phyloP scores from a whole-genome alignment of 2,888 invertebrate species.

The Pediacus dermestoides region DNA sequence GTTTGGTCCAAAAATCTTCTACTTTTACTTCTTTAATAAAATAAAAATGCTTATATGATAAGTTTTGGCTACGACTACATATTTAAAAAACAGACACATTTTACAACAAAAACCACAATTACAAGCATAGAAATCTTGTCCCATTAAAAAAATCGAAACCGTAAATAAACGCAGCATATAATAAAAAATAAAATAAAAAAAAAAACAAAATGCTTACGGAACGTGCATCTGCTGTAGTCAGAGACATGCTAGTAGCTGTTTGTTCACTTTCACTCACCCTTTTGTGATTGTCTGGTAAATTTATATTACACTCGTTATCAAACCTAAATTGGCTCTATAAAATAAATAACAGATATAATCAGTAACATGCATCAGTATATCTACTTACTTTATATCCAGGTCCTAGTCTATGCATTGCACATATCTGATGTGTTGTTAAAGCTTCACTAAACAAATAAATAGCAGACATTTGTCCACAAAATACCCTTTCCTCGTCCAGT shows the following conservation, averaged over 20 bases:
- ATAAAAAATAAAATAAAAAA: constrained; percentile 25
- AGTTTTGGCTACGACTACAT: too few species aligned
- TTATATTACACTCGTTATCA: constrained; percentile 98
- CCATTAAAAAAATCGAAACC: too few species aligned
- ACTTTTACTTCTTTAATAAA: too few species aligned
- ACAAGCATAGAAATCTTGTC: too few species aligned
- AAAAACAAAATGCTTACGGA: constrained; percentile 57
- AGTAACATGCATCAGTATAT: constrained; percentile 3
- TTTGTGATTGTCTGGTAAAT: constrained; percentile 97
- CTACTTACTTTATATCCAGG: constrained; percentile 92
- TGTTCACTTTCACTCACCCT: constrained; percentile 75
- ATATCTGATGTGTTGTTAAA: constrained; percentile 94
- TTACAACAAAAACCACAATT: too few species aligned
- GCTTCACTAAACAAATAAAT: constrained; percentile 98
- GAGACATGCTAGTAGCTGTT: constrained; percentile 45
- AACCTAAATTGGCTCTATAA: constrained; percentile 99
- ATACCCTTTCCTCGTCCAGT: constrained; percentile 92
- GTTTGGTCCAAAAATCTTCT: too few species aligned
- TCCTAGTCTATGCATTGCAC: constrained; percentile 96
- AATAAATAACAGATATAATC: constrained; percentile 33
- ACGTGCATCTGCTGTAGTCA: constrained; percentile 49
- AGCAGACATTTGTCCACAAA: constrained; percentile 99
- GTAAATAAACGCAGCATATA: too few species aligned
- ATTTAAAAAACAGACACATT: too few species aligned
- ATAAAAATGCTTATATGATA: too few species aligned